phyloP scores from a whole-genome alignment of 1,140 invertebrate species.

The Lethrus apterus region DNA sequence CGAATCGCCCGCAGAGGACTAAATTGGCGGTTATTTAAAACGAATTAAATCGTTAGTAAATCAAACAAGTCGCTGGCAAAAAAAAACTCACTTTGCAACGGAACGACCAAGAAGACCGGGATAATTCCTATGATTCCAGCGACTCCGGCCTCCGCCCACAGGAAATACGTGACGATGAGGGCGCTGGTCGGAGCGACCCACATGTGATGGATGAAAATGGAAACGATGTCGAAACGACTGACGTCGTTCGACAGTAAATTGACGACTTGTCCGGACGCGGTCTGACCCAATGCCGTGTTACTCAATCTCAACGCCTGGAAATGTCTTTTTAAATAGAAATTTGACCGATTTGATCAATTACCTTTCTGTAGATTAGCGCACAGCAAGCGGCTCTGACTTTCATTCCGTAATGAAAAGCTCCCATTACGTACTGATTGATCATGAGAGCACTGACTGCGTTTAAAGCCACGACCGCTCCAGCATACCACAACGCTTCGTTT shows the following conservation, averaged over 20 bases:
- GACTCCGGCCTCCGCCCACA: constrained; percentile 57
- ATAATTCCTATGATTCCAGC: constrained; percentile 61
- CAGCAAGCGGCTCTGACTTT: constrained; percentile 54
- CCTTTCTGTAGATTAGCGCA: constrained; percentile 62
- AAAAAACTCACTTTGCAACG: constrained; percentile 55
- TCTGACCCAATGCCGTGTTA: constrained; percentile 60
- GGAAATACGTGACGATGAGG: constrained; percentile 53
- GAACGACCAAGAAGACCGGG: constrained; percentile 61
- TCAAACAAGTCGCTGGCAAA: no score
- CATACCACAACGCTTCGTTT: constrained; percentile 49
- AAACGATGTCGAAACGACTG: constrained; percentile 55
- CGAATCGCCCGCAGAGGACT: no score
- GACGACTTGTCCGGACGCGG: constrained; percentile 76
- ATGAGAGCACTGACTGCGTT: constrained; percentile 46
- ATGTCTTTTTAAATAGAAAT: no score
- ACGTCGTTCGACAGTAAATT: constrained; percentile 78
- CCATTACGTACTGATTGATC: constrained; percentile 54
- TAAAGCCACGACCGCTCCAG: constrained; percentile 49
- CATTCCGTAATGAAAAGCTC: constrained; percentile 53
- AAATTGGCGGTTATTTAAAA: no score
- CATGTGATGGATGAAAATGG: constrained; percentile 53
- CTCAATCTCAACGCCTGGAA: constrained; percentile 51
- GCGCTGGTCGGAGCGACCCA: constrained; percentile 60
- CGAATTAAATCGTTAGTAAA: no score
- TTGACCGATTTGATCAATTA: constrained; percentile 34